Evolutionary conservation across 2,888 invertebrate genomes (phyloP).

Genomic region (Drosophila nr. perissopoda): DNA sequence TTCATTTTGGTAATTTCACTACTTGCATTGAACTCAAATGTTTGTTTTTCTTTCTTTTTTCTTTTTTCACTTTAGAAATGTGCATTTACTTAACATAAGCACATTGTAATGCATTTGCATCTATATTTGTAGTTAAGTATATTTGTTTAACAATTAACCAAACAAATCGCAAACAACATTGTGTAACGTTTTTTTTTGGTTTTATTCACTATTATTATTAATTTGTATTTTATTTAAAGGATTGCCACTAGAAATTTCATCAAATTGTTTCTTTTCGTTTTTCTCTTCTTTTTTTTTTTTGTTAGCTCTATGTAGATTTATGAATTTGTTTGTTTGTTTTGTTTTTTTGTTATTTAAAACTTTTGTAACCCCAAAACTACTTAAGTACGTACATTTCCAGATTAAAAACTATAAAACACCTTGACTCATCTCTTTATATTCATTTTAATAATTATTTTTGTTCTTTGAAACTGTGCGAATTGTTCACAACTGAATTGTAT

Average conservation of each 20-base stretch:
- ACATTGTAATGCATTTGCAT: constrained; percentile 22
- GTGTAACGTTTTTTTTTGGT: constrained; percentile 42
- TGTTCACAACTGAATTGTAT: constrained; percentile 59
- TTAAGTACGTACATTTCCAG: constrained; percentile 52
- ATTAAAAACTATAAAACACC: constrained; percentile 69
- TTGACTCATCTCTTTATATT: constrained; percentile 5
- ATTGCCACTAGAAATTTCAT: constrained; percentile 69
- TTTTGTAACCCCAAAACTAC: constrained; percentile 43
- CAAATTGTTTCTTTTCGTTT: constrained; percentile 27
- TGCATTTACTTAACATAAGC: constrained; percentile 57
- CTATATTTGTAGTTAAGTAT: constrained; percentile 28
- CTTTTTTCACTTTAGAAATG: constrained; percentile 40
- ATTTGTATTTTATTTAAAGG: constrained; percentile 29
- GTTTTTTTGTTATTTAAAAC: constrained; percentile 28
- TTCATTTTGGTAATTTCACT: constrained; percentile 51
- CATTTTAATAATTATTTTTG: neutral
- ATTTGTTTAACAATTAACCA: constrained; percentile 70
- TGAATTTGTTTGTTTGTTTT: neutral
- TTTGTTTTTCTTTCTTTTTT: neutral
- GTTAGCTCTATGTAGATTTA: constrained; percentile 36
- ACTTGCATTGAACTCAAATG: constrained; percentile 46
- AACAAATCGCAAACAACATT: constrained; percentile 74
- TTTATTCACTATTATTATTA: constrained; percentile 17
- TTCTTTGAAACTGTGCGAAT: constrained; percentile 56
- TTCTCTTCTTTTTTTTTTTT: constrained; percentile 18